Evolutionary conservation across 2,113 vertebrate species (phyloP), one percentile per base, ranked within the genome.

Genomic region (Cacatua alba): DNA sequence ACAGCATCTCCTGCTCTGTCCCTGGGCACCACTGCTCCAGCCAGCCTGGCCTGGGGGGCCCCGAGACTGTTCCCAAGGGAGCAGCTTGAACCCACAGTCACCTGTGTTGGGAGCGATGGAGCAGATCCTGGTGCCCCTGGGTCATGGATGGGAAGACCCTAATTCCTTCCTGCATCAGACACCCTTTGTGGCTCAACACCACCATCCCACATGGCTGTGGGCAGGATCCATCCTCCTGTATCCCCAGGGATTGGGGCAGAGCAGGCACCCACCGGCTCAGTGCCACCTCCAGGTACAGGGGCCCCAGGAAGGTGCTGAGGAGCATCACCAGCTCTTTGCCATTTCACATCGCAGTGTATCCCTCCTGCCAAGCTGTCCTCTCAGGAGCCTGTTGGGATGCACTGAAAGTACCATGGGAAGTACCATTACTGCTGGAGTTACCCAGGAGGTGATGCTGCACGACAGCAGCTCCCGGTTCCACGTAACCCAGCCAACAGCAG

Each of bases 141-240:
- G 13, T 37, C 39, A 41, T 18, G 62, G 62, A 28, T 67, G 46
- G 48, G 48, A 67, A 13, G 35, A 17, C 28, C 10, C 11, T 7
- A 17, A 64, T 43, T 20, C 37, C 43, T 8, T 57, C 44, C 55
- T 20, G 37, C 53, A 14, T 6, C 33, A 39, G 29, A 24, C 18
- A 4, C 59, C 44, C 18, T 63, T 62, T 2, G 1, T 19, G 59
- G 70, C 39, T 64, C 11, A 0, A 13, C 35, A 55, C 4, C 80
- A 20, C 29, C 60, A 17, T 9, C 60, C 44, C 17, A n/a, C 17
- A 4, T 0, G 2, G 63, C 64, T 4, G 1, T 1, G 23, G 59
- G 53, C 21, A 69, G 82, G 48, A 76, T 48, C 41, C 57, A 13
- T 7, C 59, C 59, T 51, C 59, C 67, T 8, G 8, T 28, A 55